phyloP scores from a whole-genome alignment of 2,797 vertebrate species.

The Sebastolobus altivelis region DNA sequence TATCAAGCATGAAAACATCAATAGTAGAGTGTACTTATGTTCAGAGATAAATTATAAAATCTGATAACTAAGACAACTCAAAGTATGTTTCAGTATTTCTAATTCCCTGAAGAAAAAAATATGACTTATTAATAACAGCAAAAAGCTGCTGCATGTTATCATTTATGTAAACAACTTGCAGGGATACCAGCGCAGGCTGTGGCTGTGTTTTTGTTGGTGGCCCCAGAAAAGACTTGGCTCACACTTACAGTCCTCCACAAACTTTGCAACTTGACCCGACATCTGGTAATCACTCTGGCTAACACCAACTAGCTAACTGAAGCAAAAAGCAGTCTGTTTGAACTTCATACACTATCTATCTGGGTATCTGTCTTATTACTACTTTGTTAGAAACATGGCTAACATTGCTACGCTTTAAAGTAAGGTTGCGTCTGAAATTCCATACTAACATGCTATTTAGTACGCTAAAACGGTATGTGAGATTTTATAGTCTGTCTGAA shows the following conservation, averaged over 20 bases:
- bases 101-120: background rate
- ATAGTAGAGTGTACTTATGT: background rate
- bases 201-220: slow-evolving; percentile 20
- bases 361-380: background rate
- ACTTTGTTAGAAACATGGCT: background rate
- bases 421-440: background rate
- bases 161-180: slow-evolving; percentile 27
- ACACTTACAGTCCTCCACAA: slow-evolving; percentile 12
- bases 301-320: slow-evolving; percentile 1
- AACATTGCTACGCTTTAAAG: slow-evolving; percentile 8
- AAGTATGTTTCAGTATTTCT: slow-evolving; percentile 1
- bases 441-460: no score
- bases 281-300: slow-evolving; percentile 16
- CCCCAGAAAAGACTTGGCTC: slow-evolving; percentile 45
- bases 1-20: background rate
- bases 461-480: no score
- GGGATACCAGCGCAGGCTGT: background rate
- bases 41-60: background rate
- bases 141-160: background rate
- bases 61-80: background rate
- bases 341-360: background rate
- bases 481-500: no score
- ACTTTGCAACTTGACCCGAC: slow-evolving; percentile 50
- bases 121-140: background rate
- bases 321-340: background rate